Base-by-base conservation (phyloP, 2,797 vertebrate species). In the Anolis apletophallus region DNA sequence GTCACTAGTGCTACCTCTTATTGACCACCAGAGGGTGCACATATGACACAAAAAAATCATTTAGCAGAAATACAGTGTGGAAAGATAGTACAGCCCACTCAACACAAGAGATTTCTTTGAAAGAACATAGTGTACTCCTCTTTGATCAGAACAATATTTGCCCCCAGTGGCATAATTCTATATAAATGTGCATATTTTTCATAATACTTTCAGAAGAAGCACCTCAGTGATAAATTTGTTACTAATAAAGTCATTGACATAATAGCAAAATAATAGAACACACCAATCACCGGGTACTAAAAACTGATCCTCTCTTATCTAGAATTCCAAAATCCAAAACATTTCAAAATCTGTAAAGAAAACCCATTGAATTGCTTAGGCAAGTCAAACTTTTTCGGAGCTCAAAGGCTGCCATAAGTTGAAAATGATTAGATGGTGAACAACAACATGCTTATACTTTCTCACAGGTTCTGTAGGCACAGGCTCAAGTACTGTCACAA, bases 1-100 rank as follows among this genome's bases (percentile, higher is more conserved):
- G 29, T 11, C 10, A 46, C 32, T 34, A 32, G 17, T 6, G 1
- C 52, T 29, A 8, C 50, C 16, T 67, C 46, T 1, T 0, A 34
- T 8, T 74, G 81, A 84, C 52, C 91, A 32, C 92, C 90, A 90
- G 91, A 80, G 90, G 89, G 91, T 81, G 34, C 85, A 1, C 5
- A 57, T 0, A 88, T 84, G 78, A 85, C 32, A 50, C 57, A 8
- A 54, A 34, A 81, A 17, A 1, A 21, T 54, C 11, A 1, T 3
- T 1, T 73, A 3, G 19, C 14, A 1, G 16, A 0, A 6, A 50
- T n/a, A 13, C 17, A 52, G 32, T 32, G 7, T 69, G 11, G 74
- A n/a, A 54, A 32, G 23, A 40, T 40, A 64, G 73, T 40, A n/a
- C 5, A 29, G 29, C 17, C 69, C 14, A 61, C 29, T 32, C 32